Percentiles rank a stretch among this genome's conserved stretches.
Evolutionary conservation across 2,888 invertebrate genomes (phyloP).

Genomic region (Protula sp.): DNA sequence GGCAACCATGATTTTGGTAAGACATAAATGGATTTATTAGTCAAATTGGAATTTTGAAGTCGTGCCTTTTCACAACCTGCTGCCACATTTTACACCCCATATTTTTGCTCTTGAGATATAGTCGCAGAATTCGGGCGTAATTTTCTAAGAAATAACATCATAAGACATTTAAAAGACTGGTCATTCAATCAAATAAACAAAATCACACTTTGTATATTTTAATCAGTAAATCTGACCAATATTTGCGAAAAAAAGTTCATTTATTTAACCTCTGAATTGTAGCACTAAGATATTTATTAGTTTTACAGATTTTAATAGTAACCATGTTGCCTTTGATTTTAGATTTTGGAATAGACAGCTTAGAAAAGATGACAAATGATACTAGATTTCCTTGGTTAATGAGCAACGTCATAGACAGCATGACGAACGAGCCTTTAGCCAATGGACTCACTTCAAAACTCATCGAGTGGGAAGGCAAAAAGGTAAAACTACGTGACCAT

Average conservation of each 20-base stretch:
- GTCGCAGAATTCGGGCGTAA: background rate
- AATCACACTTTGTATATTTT: no score
- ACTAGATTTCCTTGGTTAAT: slow-evolving; percentile 86
- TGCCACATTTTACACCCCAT: background rate
- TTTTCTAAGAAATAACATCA: no score
- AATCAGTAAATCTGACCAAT: no score
- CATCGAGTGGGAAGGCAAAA: slow-evolving; percentile 70
- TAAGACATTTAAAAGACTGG: no score
- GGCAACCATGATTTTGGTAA: slow-evolving; percentile 91
- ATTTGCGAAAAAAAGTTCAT: no score
- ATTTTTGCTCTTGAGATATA: background rate
- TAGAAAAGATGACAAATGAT: slow-evolving; percentile 70
- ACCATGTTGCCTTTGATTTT: slow-evolving; percentile 27
- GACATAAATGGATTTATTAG: no score
- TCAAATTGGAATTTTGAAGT: background rate
- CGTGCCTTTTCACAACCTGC: no score
- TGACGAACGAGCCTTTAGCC: slow-evolving; percentile 75
- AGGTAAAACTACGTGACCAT: no score
- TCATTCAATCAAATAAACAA: no score
- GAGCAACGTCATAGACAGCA: slow-evolving; percentile 86
- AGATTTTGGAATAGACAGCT: slow-evolving; percentile 86
- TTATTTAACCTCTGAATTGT: no score
- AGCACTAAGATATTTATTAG: no score
- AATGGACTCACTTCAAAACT: slow-evolving; percentile 78
- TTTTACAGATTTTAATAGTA: no score